Conservation (phyloP, 2,113 vertebrate genomes). For the Ptyas mucosa region DNA sequence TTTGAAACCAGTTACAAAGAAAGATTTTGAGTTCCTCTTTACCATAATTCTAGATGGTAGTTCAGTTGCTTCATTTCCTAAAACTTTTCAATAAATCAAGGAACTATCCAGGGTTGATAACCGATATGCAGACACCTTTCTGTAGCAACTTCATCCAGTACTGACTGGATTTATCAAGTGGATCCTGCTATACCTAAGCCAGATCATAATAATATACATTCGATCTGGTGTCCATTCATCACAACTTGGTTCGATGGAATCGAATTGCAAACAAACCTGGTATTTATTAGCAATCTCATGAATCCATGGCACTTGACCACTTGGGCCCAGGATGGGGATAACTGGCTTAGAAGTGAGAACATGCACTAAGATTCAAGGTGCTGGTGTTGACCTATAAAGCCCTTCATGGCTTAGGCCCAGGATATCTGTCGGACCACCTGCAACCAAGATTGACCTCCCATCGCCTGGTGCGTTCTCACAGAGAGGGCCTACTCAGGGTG, state of each 20-base stretch:
- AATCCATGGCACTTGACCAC: not conserved
- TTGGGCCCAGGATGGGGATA: not conserved
- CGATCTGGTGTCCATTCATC: not conserved
- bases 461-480: too few relatives aligned
- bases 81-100: not conserved
- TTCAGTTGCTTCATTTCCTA: too few relatives aligned
- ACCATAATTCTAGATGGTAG: too few relatives aligned
- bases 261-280: not conserved
- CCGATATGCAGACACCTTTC: not conserved
- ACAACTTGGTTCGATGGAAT: not conserved
- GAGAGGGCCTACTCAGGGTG: too few relatives aligned
- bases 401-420: too few relatives aligned
- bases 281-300: not conserved
- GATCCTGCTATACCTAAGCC: not conserved
- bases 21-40: too few relatives aligned
- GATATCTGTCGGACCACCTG: too few relatives aligned
- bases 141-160: not conserved
- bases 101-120: not conserved
- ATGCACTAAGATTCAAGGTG: too few relatives aligned
- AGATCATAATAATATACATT: not conserved
- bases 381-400: too few relatives aligned
- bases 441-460: too few relatives aligned
- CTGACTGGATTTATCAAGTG: not conserved
- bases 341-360: not conserved
- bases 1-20: too few relatives aligned